Conservation (phyloP, 2,888 invertebrate genomes). For the Phortica magna region DNA sequence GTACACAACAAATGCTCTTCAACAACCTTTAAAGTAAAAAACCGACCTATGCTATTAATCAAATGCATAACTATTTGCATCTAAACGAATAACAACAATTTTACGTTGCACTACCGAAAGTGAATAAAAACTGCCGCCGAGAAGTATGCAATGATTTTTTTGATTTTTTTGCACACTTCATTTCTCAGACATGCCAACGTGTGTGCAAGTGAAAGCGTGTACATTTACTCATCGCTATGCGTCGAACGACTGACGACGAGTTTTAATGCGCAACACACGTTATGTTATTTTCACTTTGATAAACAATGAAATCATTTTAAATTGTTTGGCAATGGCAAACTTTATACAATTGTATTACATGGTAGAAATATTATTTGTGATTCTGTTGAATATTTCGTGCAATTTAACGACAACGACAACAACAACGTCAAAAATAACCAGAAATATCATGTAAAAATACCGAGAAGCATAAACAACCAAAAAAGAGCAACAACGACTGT, state of each 20-base stretch:
- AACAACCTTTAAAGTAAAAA: background rate
- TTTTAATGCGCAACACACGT: background rate
- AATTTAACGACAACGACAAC: constrained; percentile 50
- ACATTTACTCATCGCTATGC: too few species aligned
- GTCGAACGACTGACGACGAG: background rate
- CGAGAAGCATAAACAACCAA: constrained; percentile 10
- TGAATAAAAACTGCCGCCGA: background rate
- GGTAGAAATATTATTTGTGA: constrained; percentile 15
- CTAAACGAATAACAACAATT: too few species aligned
- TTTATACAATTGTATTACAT: constrained; percentile 11
- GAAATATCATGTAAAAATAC: constrained; percentile 53
- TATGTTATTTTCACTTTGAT: too few species aligned
- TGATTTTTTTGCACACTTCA: background rate
- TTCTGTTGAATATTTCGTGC: constrained; percentile 23
- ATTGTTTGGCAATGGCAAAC: constrained; percentile 5
- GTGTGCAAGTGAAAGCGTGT: too few species aligned
- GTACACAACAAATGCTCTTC: background rate
- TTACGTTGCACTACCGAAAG: background rate
- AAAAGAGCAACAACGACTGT: constrained; percentile 13
- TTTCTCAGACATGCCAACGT: too few species aligned
- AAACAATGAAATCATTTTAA: constrained; percentile 18
- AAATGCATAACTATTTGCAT: constrained; percentile 20
- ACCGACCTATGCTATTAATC: constrained; percentile 14
- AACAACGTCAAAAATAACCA: constrained; percentile 47
- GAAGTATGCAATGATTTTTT: constrained; percentile 1